Base-by-base conservation (phyloP, 1,140 invertebrate species). In the Drosophila ficusphila region DNA sequence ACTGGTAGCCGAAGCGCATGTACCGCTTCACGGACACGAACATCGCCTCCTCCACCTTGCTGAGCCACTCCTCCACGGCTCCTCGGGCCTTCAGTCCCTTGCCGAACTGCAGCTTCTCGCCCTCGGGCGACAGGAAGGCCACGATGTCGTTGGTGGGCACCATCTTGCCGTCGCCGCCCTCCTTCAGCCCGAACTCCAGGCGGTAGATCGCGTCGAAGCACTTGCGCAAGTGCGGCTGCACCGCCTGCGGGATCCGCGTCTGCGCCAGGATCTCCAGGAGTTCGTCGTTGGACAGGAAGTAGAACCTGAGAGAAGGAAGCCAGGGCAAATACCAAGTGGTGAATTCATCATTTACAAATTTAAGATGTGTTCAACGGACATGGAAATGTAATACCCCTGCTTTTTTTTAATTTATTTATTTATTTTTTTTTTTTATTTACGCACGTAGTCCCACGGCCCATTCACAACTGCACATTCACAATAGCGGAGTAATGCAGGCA, bases 231-330 rank as follows among this genome's bases (percentile, higher is more conserved):
- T 98, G 96, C 7, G 96, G 96, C 85, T 98, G 97, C 0, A 98
- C 96, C 1, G 96, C 96, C 68, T 96, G 95, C 0, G 97, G 96
- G 91, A 97, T 96, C 64, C 95, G 93, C 0, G 96, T 97, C 93
- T 97, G 96, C 33, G 97, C 96, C 42, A 99, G 92, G 79, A 98
- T 98, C 92, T 98, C 97, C 25, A 99, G 92, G 12, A 99, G 92
- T 89, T 98, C 97, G 76, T 98, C 97, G 91, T 99, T 98, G 0
- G 97, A 98, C 18, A 99, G 92, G 91, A 99, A 99, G 92, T 98
- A 99, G 92, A 99, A 96, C 56, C 90, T 91, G 38, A 9, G 8
- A n/a, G n/a, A n/a, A n/a, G n/a, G n/a, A n/a, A n/a, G n/a, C n/a
- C n/a, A n/a, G n/a, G n/a, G n/a, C n/a, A n/a, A n/a, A n/a, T n/a